These are phyloP conservation scores for Porites lutea DNA, from an alignment of 64 coral and sea anemone genomes.

Conservation along the genomic window DNA sequence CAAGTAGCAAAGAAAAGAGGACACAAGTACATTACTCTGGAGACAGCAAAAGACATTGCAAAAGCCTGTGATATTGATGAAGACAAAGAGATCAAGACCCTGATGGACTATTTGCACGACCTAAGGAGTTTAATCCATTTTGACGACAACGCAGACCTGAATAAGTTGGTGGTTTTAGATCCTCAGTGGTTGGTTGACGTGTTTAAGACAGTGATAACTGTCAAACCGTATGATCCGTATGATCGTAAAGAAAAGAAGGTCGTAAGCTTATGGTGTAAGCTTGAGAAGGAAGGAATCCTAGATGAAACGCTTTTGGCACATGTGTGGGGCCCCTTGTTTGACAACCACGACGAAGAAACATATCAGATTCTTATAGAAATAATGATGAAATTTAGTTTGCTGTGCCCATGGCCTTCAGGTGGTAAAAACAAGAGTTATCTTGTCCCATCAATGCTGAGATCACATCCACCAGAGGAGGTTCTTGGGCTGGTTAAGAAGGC, in stretches of 20 bases:
- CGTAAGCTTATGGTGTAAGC: background rate
- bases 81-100: background rate
- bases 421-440: background rate
- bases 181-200: slow-evolving; percentile 54
- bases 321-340: slow-evolving; percentile 24
- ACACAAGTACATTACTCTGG: background rate
- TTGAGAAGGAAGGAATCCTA: slow-evolving; percentile 40
- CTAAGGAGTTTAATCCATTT: slow-evolving; percentile 40
- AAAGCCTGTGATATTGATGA: slow-evolving; percentile 8
- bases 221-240: background rate
- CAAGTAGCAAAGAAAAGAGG: background rate
- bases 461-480: background rate
- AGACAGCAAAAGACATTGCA: slow-evolving; percentile 10
- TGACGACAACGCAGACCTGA: background rate
- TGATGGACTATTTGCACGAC: slow-evolving; percentile 45
- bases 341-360: background rate
- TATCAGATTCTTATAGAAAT: background rate
- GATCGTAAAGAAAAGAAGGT: background rate
- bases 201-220: slow-evolving; percentile 42
- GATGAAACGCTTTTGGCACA: slow-evolving; percentile 8
- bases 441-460: slow-evolving; percentile 56
- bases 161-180: slow-evolving; percentile 24
- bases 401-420: slow-evolving; percentile 9
- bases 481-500: background rate
- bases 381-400: slow-evolving; percentile 60